These are phyloP conservation scores for Hecatera dysodea DNA, from an alignment of 2,888 invertebrate genomes.

Conservation along the genomic window DNA sequence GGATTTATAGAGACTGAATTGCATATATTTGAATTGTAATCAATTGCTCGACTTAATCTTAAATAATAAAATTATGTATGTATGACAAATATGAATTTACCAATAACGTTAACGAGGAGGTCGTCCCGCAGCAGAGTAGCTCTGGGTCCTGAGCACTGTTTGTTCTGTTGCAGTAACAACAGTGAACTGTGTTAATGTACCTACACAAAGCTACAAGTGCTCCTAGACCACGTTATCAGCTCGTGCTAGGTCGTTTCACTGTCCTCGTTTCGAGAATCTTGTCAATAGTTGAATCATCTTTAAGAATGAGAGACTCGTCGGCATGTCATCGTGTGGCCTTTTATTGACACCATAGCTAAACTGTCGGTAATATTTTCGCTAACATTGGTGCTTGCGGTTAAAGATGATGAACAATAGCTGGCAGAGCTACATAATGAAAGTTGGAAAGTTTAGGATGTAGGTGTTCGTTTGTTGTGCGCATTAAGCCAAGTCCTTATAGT, in stretches of 20 bases:
- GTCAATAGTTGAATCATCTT: slow-evolving; percentile 71
- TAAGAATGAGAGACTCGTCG: slow-evolving; percentile 44
- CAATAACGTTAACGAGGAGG: slow-evolving; percentile 68
- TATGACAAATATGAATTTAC: slow-evolving; percentile 71
- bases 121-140: slow-evolving; percentile 65
- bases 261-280: slow-evolving; percentile 78
- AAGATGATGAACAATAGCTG: slow-evolving; percentile 41
- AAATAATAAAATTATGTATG: background rate
- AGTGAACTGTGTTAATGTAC: slow-evolving; percentile 75
- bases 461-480: slow-evolving; percentile 60
- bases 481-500: slow-evolving; percentile 66
- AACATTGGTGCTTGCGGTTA: slow-evolving; percentile 52
- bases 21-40: slow-evolving; percentile 27
- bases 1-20: slow-evolving; percentile 59
- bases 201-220: slow-evolving; percentile 77
- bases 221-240: slow-evolving; percentile 84
- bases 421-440: slow-evolving; percentile 59
- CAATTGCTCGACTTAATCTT: slow-evolving; percentile 56
- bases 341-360: slow-evolving; percentile 49
- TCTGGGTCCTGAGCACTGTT: slow-evolving; percentile 63
- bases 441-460: slow-evolving; percentile 66
- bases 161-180: slow-evolving; percentile 72
- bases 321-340: slow-evolving; percentile 38
- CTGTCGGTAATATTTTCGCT: slow-evolving; percentile 47
- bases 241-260: slow-evolving; percentile 84